A percentile compares a stretch with the other conserved stretches of the same genome.
Evolutionary conservation across 2,113 vertebrate genomes (phyloP).

Genomic region (Rhombomys opimus): DNA sequence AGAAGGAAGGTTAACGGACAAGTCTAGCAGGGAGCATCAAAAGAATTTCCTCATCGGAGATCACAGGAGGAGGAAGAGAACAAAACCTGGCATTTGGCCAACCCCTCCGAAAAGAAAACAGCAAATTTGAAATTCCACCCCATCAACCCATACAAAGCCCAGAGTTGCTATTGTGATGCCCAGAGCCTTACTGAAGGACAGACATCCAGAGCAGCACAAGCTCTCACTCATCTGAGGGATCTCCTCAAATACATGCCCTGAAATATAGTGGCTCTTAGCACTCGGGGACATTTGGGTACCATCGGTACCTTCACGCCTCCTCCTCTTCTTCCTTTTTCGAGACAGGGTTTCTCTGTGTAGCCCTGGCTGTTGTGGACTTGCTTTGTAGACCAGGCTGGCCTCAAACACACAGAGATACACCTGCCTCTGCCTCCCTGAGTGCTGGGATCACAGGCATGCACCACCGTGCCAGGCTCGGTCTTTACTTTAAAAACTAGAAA

Average conservation of each 20-base stretch:
- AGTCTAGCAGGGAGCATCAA: constrained; percentile 37
- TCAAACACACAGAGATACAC: no score
- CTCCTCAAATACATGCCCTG: not conserved
- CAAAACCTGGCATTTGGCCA: constrained; percentile 63
- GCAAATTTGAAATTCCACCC: constrained; percentile 42
- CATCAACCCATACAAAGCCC: not conserved
- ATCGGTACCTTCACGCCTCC: not conserved
- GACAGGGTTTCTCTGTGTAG: no score
- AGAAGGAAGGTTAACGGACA: constrained; percentile 70
- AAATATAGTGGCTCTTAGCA: not conserved
- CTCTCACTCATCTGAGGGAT: not conserved
- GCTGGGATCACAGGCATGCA: no score
- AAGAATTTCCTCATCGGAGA: constrained; percentile 57
- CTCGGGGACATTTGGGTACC: not conserved
- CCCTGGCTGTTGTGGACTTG: no score
- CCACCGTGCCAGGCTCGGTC: no score
- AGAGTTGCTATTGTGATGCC: not conserved
- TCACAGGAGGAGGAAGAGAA: not conserved
- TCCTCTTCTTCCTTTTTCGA: no score
- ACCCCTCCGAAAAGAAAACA: constrained; percentile 29
- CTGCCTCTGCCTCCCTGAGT: no score
- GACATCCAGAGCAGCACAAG: not conserved
- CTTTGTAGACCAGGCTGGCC: no score
- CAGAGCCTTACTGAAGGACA: not conserved
- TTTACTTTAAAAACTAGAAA: not conserved